phyloP scores from a whole-genome alignment of 2,113 vertebrate species.

The Hirundichthys speculiger region DNA sequence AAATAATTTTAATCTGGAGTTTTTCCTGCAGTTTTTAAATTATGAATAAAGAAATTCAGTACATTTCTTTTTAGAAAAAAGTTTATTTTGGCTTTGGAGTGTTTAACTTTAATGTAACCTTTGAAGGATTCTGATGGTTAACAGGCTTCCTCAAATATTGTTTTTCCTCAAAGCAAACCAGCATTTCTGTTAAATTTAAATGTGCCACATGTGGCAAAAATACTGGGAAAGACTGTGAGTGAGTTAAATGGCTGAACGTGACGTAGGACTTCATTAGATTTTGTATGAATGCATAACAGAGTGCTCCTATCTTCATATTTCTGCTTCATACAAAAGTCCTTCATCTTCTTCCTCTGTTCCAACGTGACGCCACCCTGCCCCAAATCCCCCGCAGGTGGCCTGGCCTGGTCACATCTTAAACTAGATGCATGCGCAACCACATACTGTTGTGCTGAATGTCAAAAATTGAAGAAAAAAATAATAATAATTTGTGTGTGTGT shows the following conservation, averaged over 20 bases:
- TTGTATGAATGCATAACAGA: constrained; percentile 19
- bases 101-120: no score
- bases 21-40: no score
- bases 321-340: constrained; percentile 38
- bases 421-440: constrained; percentile 34
- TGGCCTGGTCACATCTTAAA: constrained; percentile 53
- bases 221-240: constrained; percentile 20
- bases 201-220: constrained; percentile 24
- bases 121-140: no score
- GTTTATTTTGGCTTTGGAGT: no score
- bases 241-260: constrained; percentile 16
- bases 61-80: no score
- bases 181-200: not conserved
- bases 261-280: constrained; percentile 40
- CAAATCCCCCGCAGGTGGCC: constrained; percentile 79
- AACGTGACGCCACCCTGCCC: constrained; percentile 50
- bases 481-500: constrained; percentile 42
- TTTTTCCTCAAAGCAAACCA: no score
- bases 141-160: no score
- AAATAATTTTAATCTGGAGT: constrained; percentile 1
- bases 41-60: no score
- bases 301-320: constrained; percentile 31
- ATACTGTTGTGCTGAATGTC: constrained; percentile 14
- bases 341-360: constrained; percentile 32
- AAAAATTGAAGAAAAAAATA: constrained; percentile 6